A percentile compares a stretch with the other conserved stretches of the same genome.
Evolutionary conservation across 2,888 invertebrate species (phyloP).

Genomic region (Microctonus hyperodae): DNA sequence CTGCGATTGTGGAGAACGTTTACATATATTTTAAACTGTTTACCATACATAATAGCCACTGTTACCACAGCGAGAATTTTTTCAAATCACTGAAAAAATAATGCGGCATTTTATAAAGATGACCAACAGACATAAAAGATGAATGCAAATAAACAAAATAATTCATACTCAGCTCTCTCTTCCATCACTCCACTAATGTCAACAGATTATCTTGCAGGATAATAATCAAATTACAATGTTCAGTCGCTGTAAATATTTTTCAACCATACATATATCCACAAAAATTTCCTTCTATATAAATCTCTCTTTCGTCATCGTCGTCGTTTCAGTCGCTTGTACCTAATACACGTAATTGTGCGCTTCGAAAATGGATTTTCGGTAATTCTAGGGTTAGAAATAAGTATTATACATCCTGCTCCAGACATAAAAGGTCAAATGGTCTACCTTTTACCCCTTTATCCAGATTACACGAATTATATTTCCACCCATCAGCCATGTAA

Average conservation of each 20-base stretch:
- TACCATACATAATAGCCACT: slow-evolving; percentile 56
- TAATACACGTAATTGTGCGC: slow-evolving; percentile 32
- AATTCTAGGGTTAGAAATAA: slow-evolving; percentile 60
- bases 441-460: slow-evolving; percentile 39
- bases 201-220: slow-evolving; percentile 61
- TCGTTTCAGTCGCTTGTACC: slow-evolving; percentile 26
- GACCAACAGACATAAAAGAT: not conserved
- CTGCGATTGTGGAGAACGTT: slow-evolving; percentile 25
- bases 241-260: slow-evolving; percentile 43
- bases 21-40: slow-evolving; percentile 55
- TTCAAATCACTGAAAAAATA: slow-evolving; percentile 3
- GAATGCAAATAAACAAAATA: not conserved
- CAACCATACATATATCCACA: not conserved
- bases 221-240: slow-evolving; percentile 63
- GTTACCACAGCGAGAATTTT: slow-evolving; percentile 18
- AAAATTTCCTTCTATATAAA: not conserved
- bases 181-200: slow-evolving; percentile 56
- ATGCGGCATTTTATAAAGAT: not conserved
- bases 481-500: slow-evolving; percentile 18
- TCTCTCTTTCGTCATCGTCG: slow-evolving; percentile 19
- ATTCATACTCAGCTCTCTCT: slow-evolving; percentile 27
- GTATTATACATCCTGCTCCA: slow-evolving; percentile 43
- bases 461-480: slow-evolving; percentile 63
- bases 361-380: slow-evolving; percentile 54
- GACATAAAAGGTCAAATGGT: slow-evolving; percentile 58